phyloP scores from a whole-genome alignment of 2,113 vertebrate species.

The Upupa epops region DNA sequence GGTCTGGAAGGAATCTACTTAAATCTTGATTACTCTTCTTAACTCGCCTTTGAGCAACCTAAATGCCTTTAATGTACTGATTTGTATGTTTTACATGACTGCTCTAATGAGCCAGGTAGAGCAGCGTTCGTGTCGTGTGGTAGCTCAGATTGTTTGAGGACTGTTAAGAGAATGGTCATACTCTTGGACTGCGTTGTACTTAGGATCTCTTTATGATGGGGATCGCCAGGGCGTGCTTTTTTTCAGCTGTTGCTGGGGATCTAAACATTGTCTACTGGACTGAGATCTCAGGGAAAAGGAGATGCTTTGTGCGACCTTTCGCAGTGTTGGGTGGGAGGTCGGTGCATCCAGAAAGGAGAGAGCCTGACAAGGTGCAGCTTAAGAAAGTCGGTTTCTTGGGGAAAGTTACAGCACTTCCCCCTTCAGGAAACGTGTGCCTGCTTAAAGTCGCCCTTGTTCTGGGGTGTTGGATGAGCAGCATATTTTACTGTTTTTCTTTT shows the following conservation, averaged over 20 bases:
- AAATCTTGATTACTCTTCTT: neutral
- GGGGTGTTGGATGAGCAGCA: neutral
- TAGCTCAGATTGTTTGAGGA: neutral
- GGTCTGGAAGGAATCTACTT: neutral
- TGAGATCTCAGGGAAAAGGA: neutral
- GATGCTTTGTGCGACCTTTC: neutral
- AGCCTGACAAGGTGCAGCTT: neutral
- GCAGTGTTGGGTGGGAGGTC: neutral
- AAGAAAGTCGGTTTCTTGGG: neutral
- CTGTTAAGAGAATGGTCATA: neutral
- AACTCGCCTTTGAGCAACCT: neutral
- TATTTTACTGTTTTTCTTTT: neutral
- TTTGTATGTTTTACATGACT: neutral
- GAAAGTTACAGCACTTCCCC: neutral
- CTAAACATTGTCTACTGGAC: neutral
- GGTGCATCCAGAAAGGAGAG: neutral
- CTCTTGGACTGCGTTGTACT: neutral
- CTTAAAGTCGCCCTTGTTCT: neutral
- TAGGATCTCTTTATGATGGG: neutral
- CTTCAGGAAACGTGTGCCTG: neutral
- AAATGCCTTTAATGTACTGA: neutral
- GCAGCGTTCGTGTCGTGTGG: neutral
- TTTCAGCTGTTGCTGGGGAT: neutral
- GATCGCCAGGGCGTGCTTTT: neutral
- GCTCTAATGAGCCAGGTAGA: neutral